phyloP scores from a whole-genome alignment of 2,797 vertebrate genomes.

The Furcifer pardalis region DNA sequence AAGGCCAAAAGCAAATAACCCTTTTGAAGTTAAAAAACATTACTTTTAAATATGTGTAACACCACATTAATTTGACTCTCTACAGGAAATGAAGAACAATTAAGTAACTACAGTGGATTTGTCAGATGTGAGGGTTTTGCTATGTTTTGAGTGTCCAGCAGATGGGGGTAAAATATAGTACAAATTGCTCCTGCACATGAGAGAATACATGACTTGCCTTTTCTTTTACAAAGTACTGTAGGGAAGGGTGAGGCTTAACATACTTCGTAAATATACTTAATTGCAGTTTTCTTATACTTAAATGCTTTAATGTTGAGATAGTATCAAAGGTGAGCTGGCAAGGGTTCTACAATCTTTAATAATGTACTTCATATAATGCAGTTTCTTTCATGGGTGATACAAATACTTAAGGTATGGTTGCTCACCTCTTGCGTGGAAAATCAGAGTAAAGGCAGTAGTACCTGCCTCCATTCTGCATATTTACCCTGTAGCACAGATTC shows the following conservation, averaged over 20 bases:
- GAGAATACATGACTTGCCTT: not conserved
- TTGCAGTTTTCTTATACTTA: slow-evolving; percentile 24
- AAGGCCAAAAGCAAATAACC: not conserved
- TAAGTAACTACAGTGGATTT: not conserved
- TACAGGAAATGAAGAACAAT: not conserved
- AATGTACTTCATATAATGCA: not conserved
- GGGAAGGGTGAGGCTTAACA: slow-evolving; percentile 24
- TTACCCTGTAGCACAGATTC: not conserved
- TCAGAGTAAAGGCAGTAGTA: not conserved
- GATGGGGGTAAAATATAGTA: slow-evolving; percentile 72
- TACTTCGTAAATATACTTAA: slow-evolving; percentile 23
- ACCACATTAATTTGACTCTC: not conserved
- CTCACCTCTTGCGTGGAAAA: not conserved
- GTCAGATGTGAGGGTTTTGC: not conserved
- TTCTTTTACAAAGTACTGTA: not conserved
- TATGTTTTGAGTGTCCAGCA: slow-evolving; percentile 64
- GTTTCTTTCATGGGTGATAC: not conserved
- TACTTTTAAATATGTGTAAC: not conserved
- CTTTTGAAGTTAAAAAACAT: not conserved
- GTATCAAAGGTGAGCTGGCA: slow-evolving; percentile 7
- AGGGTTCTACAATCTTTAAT: not conserved
- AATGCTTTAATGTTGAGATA: slow-evolving; percentile 6
- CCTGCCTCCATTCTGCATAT: not conserved
- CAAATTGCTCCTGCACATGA: not conserved
- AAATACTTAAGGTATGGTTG: not conserved